phyloP scores from a whole-genome alignment of 2,797 vertebrate species.

The Leptodactylus fallax region DNA sequence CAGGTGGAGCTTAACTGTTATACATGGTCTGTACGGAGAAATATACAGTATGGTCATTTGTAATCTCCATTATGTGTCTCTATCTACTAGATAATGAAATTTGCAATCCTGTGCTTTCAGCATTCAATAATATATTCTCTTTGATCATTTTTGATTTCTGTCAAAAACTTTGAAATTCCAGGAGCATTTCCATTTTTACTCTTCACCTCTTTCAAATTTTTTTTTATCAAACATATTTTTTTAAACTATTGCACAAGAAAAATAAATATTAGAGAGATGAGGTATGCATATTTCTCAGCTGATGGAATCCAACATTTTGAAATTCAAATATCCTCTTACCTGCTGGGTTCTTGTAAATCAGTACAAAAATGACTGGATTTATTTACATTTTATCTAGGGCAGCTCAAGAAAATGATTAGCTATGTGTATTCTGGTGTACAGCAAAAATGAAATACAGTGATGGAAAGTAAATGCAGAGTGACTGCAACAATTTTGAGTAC shows the following conservation, averaged over 20 bases:
- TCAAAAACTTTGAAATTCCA: conserved; percentile 1
- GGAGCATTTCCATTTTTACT: not conserved
- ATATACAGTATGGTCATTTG: not conserved
- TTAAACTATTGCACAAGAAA: conserved; percentile 3
- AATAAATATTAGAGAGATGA: conserved; percentile 7
- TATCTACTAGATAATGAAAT: not conserved
- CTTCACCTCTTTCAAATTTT: not conserved
- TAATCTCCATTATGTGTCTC: not conserved
- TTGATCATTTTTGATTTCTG: not conserved
- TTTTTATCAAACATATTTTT: not conserved
- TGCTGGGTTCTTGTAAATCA: conserved; percentile 52
- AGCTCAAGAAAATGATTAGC: conserved; percentile 42
- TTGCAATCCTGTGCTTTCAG: no score
- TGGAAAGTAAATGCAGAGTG: conserved; percentile 17
- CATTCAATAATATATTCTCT: not conserved
- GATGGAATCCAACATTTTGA: conserved; percentile 46
- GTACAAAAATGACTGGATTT: conserved; percentile 27
- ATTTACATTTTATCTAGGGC: conserved; percentile 48
- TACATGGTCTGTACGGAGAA: not conserved
- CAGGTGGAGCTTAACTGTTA: not conserved
- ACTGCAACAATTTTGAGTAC: not conserved
- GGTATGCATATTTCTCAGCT: conserved; percentile 41
- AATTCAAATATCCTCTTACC: conserved; percentile 44
- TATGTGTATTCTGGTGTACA: conserved; percentile 23
- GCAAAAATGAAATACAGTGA: conserved; percentile 21